phyloP scores from a whole-genome alignment of 1,140 invertebrate species.

The Aphaenogaster rudis region DNA sequence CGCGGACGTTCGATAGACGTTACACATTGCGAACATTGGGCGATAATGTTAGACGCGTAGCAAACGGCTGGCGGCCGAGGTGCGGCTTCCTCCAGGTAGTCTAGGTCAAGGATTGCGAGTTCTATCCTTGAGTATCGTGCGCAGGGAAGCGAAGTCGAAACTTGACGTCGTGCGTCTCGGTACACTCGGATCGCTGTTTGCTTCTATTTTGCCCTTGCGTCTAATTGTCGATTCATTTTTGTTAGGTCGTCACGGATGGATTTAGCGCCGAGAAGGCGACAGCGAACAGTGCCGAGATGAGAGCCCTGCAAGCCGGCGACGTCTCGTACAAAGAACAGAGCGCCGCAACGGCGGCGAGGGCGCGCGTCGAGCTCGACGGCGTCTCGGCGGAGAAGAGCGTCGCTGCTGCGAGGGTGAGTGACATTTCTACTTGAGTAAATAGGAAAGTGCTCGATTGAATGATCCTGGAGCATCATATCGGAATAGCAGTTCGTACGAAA shows the following conservation, averaged over 20 bases:
- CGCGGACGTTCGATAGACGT: conserved; percentile 12
- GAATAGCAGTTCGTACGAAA: background rate
- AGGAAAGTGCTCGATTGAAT: background rate
- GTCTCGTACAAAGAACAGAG: conserved; percentile 93
- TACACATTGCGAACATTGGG: background rate
- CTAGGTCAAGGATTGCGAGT: conserved; percentile 79
- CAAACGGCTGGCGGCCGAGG: conserved; percentile 73
- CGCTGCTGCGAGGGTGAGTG: conserved; percentile 90
- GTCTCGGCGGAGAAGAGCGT: conserved; percentile 92
- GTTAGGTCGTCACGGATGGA: conserved; percentile 91
- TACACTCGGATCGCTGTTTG: background rate
- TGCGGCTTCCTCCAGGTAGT: conserved; percentile 77
- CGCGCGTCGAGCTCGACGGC: conserved; percentile 91
- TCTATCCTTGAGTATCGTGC: conserved; percentile 33
- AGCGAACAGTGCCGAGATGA: conserved; percentile 93
- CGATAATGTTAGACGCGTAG: conserved; percentile 31
- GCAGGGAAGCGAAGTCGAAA: background rate
- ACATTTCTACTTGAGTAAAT: background rate
- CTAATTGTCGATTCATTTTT: conserved; percentile 14
- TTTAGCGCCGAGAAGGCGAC: conserved; percentile 93
- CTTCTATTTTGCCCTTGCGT: conserved; percentile 17
- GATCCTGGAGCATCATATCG: background rate
- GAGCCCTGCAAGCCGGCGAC: conserved; percentile 92
- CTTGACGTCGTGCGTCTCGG: background rate
- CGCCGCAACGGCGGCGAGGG: conserved; percentile 88